phyloP scores from a whole-genome alignment of 2,888 invertebrate species.

The Blera fallax region DNA sequence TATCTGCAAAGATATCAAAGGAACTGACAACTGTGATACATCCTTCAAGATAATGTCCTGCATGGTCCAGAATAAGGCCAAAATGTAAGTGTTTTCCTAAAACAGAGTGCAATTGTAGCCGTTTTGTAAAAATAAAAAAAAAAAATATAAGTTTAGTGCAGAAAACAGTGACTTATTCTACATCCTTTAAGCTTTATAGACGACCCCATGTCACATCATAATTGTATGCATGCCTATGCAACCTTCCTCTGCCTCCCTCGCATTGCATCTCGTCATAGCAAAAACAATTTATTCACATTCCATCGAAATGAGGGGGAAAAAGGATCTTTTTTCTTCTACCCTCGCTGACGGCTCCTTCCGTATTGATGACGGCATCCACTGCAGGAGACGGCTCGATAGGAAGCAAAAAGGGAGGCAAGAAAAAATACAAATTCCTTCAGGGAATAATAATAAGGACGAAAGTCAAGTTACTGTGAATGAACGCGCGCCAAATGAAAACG shows the following conservation, averaged over 20 bases:
- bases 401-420: neutral
- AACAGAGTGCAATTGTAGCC: neutral
- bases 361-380: slow-evolving; percentile 38
- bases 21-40: slow-evolving; percentile 77
- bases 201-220: too few relatives aligned
- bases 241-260: too few relatives aligned
- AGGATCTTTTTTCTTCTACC: neutral
- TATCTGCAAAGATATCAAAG: slow-evolving; percentile 76
- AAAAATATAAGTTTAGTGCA: neutral
- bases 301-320: neutral
- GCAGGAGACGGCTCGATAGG: neutral
- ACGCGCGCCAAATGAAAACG: slow-evolving; percentile 36
- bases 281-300: slow-evolving; percentile 19
- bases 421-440: slow-evolving; percentile 30
- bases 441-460: slow-evolving; percentile 60
- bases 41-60: slow-evolving; percentile 78
- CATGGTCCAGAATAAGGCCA: slow-evolving; percentile 74
- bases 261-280: neutral
- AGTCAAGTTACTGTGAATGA: slow-evolving; percentile 66
- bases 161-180: neutral
- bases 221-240: too few relatives aligned
- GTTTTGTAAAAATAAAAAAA: neutral
- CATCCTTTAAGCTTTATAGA: neutral
- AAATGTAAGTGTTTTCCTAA: neutral
- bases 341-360: slow-evolving; percentile 14